Conservation (phyloP, 2,797 vertebrate species). For the Chelmon rostratus region DNA sequence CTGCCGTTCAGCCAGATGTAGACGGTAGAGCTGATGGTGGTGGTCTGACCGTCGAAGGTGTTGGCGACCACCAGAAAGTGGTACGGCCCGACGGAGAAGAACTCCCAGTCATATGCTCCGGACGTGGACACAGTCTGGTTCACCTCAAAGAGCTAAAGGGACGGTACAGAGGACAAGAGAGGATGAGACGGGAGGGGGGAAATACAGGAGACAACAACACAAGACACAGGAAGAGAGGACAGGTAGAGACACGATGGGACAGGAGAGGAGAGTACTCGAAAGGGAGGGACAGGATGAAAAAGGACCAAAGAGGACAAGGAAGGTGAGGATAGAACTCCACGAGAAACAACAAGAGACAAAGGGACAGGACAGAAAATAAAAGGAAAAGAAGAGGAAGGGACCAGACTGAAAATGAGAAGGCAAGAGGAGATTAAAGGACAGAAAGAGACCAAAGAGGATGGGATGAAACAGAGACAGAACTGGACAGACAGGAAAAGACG, state of each 20-base stretch:
- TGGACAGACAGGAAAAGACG: not conserved
- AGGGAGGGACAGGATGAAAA: not conserved
- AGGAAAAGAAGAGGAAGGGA: not conserved
- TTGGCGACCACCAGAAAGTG: slow-evolving; percentile 95
- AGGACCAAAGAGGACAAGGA: not conserved
- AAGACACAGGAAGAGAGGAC: not conserved
- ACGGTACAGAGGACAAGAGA: not conserved
- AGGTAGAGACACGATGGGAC: not conserved
- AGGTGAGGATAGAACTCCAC: not conserved
- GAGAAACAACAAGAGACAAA: not conserved
- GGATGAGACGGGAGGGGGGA: no score
- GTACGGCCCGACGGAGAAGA: slow-evolving; percentile 92
- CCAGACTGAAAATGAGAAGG: no score
- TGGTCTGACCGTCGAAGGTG: slow-evolving; percentile 93
- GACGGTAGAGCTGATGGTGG: slow-evolving; percentile 88
- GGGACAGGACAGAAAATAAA: not conserved
- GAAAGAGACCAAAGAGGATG: no score
- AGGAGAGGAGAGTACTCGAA: no score
- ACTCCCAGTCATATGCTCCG: slow-evolving; percentile 98
- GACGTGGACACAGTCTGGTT: slow-evolving; percentile 95
- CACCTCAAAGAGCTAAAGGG: slow-evolving; percentile 86
- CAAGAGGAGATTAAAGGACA: no score
- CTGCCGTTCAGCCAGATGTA: slow-evolving; percentile 80
- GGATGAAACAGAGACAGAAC: not conserved
- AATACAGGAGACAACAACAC: not conserved